These are phyloP conservation scores for Hyposoter didymator DNA, from an alignment of 2,888 invertebrate genomes.

Conservation along the genomic window DNA sequence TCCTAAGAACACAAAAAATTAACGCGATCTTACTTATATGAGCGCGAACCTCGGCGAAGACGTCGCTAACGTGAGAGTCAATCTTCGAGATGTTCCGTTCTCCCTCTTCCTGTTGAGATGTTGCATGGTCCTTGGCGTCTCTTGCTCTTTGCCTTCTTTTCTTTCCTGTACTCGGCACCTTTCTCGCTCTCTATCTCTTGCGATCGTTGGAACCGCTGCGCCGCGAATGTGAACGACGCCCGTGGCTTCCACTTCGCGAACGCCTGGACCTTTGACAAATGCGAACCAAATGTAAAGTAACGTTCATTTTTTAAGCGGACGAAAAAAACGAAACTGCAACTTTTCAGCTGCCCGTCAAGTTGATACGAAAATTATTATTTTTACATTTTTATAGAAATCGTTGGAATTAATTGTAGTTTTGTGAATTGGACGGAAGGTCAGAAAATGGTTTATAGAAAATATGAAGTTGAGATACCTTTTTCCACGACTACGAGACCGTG, in stretches of 20 bases:
- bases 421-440: too few species aligned
- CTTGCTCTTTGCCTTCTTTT: conserved; percentile 74
- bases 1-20: conserved; percentile 58
- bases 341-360: background rate
- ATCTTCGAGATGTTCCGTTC: conserved; percentile 42
- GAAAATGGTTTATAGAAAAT: background rate
- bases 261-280: conserved; percentile 80
- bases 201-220: conserved; percentile 83
- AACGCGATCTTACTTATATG: conserved; percentile 65
- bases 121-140: conserved; percentile 23
- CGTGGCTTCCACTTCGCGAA: conserved; percentile 81
- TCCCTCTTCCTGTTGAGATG: conserved; percentile 29
- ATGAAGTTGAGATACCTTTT: conserved; percentile 76
- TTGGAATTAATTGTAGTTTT: too few species aligned
- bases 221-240: conserved; percentile 82
- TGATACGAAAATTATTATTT: background rate
- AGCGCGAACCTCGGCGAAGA: conserved; percentile 56
- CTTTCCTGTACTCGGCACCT: conserved; percentile 74
- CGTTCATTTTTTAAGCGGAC: background rate
- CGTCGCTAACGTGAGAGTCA: conserved; percentile 46
- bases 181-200: conserved; percentile 78
- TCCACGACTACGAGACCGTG: conserved; percentile 82
- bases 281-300: background rate
- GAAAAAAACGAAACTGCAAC: background rate
- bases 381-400: background rate